Base-by-base conservation (phyloP, 1,140 invertebrate species). In the Phthorimaea operculella region DNA sequence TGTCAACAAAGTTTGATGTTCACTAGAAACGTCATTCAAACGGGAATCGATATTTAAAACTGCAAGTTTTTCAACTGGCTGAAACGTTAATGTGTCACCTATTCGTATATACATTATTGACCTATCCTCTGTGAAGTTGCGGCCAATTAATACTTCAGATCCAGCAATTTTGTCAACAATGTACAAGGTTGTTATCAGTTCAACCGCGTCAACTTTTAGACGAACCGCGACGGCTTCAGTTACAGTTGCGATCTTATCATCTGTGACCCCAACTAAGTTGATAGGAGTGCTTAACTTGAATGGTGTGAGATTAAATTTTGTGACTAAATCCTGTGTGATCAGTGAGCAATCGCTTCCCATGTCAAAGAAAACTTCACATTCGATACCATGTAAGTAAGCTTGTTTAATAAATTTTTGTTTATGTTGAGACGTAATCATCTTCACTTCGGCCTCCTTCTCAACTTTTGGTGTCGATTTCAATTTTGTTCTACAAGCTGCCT, bases 321-420 rank as follows among this genome's bases (percentile, higher is more conserved):
- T 42, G 10, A 50, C 44, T 18, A 56, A 33, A 10, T 54, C 21
- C 1, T 0, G 0, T 16, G 58, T 50, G 10, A 60, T 57, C 21
- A 60, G 18, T 15, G 58, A 60, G 12, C 52, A 55, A 48, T 48
- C 45, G 14, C 53, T 55, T 10, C 58, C 58, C 54, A 56, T 60
- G 47, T 61, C 59, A 39, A 61, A 34, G 18, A 61, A 61, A 21
- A 48, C 59, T 28, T 57, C 21, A 47, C 33, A 48, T 5, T 51
- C 42, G 28, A 17, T 14, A 44, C 55, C 28, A 52, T 48, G 36
- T 10, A 59, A 11, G 3, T 47, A 47, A 8, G 52, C 14, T 11
- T 51, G 12, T 51, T 57, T 61, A 28, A 33, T 50, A 54, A 57
- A 61, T 28, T 57, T 57, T 54, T 61, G 18, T 14, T 7, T 21